Percentiles rank a stretch among this genome's conserved stretches.
Conservation (phyloP, 1,140 invertebrate genomes). For the Philotrypesis tridentata region DNA sequence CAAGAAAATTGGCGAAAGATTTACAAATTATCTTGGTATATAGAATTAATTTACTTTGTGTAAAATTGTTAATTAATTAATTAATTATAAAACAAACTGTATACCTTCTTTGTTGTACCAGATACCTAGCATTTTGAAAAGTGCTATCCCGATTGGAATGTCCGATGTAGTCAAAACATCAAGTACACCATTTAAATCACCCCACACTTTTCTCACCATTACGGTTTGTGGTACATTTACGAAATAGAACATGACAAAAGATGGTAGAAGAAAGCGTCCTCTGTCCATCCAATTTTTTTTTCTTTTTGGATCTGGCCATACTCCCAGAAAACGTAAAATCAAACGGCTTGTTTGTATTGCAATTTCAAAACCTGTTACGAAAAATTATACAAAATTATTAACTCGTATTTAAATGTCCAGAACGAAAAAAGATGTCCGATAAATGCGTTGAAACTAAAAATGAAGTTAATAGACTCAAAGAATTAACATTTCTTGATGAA, state of each 20-base stretch:
- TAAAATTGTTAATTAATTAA: neutral
- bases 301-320: slow-evolving; percentile 51
- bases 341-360: slow-evolving; percentile 49
- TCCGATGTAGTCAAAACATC: slow-evolving; percentile 43
- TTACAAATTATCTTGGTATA: too few species aligned
- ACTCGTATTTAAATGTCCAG: too few species aligned
- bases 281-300: neutral
- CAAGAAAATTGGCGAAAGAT: too few species aligned
- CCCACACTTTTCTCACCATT: slow-evolving; percentile 33
- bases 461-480: too few species aligned
- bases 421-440: too few species aligned
- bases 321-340: slow-evolving; percentile 48
- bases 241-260: slow-evolving; percentile 27
- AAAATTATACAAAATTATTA: neutral
- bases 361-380: slow-evolving; percentile 45
- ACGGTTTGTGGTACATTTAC: slow-evolving; percentile 50
- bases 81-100: too few species aligned
- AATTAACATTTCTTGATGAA: too few species aligned
- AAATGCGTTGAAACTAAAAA: too few species aligned
- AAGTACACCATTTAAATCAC: slow-evolving; percentile 50
- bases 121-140: slow-evolving; percentile 42
- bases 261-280: slow-evolving; percentile 1
- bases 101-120: slow-evolving; percentile 48
- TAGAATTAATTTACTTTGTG: too few species aligned
- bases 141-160: slow-evolving; percentile 35